phyloP scores from a whole-genome alignment of 2,888 invertebrate species.

The Trisateles emortualis region DNA sequence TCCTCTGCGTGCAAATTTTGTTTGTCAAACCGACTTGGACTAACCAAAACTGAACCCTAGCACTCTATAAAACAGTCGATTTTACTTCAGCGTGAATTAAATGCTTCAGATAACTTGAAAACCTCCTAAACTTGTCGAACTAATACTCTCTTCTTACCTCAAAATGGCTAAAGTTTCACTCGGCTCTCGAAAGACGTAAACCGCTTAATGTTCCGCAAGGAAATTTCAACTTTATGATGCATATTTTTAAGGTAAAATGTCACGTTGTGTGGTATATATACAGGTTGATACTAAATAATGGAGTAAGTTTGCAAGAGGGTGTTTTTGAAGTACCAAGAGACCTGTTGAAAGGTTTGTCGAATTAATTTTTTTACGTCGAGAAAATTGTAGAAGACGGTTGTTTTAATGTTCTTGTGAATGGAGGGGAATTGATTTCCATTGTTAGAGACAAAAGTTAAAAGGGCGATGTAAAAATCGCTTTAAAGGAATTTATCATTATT shows the following conservation, averaged over 20 bases:
- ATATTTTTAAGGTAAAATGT: constrained; percentile 46
- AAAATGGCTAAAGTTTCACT: constrained; percentile 75
- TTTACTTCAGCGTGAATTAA: constrained; percentile 46
- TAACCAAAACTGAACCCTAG: constrained; percentile 44
- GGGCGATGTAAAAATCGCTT: too few species aligned
- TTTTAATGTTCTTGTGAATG: constrained; percentile 18
- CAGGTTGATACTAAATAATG: constrained; percentile 69
- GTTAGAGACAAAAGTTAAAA: background rate
- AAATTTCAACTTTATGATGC: constrained; percentile 55
- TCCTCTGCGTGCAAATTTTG: constrained; percentile 56
- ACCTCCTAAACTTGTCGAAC: constrained; percentile 80
- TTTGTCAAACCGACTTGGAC: constrained; percentile 43
- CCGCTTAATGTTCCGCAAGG: constrained; percentile 39
- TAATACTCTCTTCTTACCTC: constrained; percentile 81
- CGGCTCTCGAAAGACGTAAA: constrained; percentile 54
- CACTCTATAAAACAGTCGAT: constrained; percentile 29
- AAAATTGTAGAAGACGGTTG: constrained; percentile 32
- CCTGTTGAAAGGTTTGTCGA: constrained; percentile 65
- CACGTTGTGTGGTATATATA: constrained; percentile 35
- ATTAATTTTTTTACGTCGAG: constrained; percentile 53
- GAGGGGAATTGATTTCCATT: constrained; percentile 16
- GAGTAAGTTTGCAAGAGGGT: constrained; percentile 64
- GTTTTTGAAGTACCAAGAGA: constrained; percentile 63
- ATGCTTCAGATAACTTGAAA: constrained; percentile 70
- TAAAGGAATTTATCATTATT: too few species aligned